These are phyloP conservation scores for Hypselothyrea guttata DNA, from an alignment of 2,888 invertebrate species.

Conservation along the genomic window DNA sequence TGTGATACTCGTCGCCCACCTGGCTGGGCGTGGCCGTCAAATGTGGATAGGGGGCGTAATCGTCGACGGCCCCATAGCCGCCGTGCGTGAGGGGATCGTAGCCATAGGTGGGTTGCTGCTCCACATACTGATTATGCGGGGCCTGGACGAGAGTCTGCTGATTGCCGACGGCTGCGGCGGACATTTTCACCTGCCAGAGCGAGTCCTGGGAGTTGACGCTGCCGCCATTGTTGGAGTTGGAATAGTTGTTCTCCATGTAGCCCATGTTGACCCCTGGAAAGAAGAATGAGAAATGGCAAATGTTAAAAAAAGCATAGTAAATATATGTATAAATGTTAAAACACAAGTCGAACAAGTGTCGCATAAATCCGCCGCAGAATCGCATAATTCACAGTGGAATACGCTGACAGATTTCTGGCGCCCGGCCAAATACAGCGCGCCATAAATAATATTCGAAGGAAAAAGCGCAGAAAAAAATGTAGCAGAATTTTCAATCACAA, in stretches of 20 bases:
- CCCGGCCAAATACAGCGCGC: conserved; percentile 27
- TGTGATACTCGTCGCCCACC: conserved; percentile 87
- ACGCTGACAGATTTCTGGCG: conserved; percentile 41
- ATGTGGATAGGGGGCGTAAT: conserved; percentile 93
- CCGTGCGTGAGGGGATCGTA: conserved; percentile 92
- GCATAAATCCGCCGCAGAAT: conserved; percentile 47
- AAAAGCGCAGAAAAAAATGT: conserved; percentile 18
- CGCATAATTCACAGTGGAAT: conserved; percentile 44
- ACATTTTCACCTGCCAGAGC: conserved; percentile 96
- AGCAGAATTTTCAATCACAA: conserved; percentile 14
- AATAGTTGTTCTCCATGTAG: conserved; percentile 95
- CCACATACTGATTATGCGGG: conserved; percentile 84
- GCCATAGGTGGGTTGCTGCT: conserved; percentile 87
- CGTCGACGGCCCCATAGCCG: conserved; percentile 91
- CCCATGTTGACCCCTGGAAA: conserved; percentile 91
- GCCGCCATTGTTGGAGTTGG: conserved; percentile 96
- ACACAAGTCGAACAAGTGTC: conserved; percentile 34
- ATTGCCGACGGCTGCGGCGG: conserved; percentile 87
- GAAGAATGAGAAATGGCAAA: conserved; percentile 17
- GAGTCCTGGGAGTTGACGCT: conserved; percentile 97
- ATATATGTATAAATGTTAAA: not conserved
- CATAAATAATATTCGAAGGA: conserved; percentile 35
- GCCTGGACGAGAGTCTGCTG: conserved; percentile 85
- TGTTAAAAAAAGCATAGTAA: not conserved
- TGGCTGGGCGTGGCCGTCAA: conserved; percentile 86